phyloP scores from a whole-genome alignment of 2,113 vertebrate species.

The Cyanistes caeruleus region DNA sequence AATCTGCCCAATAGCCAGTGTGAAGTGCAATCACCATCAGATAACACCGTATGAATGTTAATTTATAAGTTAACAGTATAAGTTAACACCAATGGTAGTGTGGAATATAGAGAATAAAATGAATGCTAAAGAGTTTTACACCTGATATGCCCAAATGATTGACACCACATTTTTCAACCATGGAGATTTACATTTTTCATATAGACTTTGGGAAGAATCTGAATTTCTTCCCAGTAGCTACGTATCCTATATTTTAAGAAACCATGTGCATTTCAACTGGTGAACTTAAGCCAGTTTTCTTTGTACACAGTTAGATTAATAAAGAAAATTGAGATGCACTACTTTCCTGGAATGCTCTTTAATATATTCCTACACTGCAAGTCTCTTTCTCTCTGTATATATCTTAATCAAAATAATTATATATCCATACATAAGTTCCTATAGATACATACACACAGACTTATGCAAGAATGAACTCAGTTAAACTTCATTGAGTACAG shows the following conservation, averaged over 20 bases:
- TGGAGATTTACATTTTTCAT: neutral
- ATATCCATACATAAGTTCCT: neutral
- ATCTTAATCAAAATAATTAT: neutral
- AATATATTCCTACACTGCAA: neutral
- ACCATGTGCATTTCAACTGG: neutral
- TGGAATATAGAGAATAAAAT: neutral
- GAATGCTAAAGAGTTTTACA: neutral
- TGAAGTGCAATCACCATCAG: neutral
- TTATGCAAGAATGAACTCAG: neutral
- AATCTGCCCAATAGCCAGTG: neutral
- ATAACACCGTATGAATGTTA: neutral
- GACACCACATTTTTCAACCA: neutral
- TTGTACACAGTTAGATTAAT: neutral
- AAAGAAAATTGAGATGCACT: neutral
- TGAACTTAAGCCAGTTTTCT: neutral
- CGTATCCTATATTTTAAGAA: neutral
- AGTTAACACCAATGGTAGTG: neutral
- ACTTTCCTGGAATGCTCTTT: neutral
- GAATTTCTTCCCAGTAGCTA: neutral
- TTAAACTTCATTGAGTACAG: neutral
- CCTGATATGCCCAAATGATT: neutral
- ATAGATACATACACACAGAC: neutral
- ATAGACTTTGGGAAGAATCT: neutral
- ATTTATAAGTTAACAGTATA: neutral
- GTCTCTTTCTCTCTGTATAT: neutral